Percentiles rank a stretch among this genome's conserved stretches.
Evolutionary conservation across 2,797 vertebrate genomes (phyloP).

Genomic region (Alfaro cultratus): DNA sequence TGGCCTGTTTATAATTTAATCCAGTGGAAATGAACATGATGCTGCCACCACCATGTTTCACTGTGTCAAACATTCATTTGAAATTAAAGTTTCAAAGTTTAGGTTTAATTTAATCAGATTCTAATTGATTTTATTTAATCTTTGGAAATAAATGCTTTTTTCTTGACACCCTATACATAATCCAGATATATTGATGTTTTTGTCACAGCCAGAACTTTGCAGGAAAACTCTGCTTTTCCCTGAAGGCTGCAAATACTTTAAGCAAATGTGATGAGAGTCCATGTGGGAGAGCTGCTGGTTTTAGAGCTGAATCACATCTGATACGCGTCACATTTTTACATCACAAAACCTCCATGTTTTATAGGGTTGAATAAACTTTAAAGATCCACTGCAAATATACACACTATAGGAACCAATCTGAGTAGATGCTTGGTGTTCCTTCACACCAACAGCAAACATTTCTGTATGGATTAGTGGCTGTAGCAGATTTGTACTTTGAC

Average conservation of each 20-base stretch:
- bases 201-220: neutral
- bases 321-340: neutral
- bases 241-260: neutral
- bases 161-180: neutral
- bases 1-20: neutral
- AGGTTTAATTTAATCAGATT: neutral
- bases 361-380: neutral
- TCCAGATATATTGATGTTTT: neutral
- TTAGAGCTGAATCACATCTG: neutral
- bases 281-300: neutral
- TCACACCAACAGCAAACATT: constrained; percentile 39
- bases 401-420: neutral
- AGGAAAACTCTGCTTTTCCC: neutral
- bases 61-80: neutral
- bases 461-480: constrained; percentile 44
- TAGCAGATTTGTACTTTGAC: constrained; percentile 47
- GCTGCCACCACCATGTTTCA: neutral
- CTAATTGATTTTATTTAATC: neutral
- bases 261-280: neutral
- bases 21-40: neutral
- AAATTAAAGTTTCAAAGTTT: neutral
- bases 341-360: neutral
- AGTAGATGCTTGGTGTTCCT: constrained; percentile 26
- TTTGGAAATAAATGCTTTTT: neutral
- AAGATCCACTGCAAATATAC: constrained; percentile 1